These are phyloP conservation scores for Phalacrocorax aristotelis DNA, from an alignment of 2,113 vertebrate species.

Conservation along the genomic window DNA sequence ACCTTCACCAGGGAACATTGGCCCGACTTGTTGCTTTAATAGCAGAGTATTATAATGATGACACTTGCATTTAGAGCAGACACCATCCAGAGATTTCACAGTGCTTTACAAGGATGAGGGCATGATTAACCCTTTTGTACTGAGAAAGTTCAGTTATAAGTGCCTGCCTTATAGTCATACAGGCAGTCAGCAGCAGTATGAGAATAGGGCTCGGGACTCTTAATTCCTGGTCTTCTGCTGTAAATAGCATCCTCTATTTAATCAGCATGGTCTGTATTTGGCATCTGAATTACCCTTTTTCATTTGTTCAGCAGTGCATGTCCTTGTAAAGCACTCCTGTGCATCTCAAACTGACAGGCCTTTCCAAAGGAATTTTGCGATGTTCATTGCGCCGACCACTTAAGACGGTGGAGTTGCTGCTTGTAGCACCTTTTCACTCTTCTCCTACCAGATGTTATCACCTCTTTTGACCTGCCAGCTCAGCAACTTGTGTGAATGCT, in stretches of 20 bases:
- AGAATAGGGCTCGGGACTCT: background rate
- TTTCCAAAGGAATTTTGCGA: background rate
- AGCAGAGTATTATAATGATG: background rate
- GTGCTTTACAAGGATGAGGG: background rate
- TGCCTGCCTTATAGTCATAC: background rate
- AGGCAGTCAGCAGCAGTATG: background rate
- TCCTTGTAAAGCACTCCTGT: background rate
- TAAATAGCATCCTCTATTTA: constrained; percentile 19
- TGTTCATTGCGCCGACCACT: background rate
- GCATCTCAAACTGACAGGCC: background rate
- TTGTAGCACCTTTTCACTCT: background rate
- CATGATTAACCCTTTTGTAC: constrained; percentile 19
- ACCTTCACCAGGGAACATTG: constrained; percentile 12
- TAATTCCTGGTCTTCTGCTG: background rate
- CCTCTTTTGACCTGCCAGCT: background rate
- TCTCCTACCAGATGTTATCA: background rate
- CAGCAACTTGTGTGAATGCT: rapidly evolving
- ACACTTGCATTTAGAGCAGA: background rate
- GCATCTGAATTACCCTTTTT: background rate
- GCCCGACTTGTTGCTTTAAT: constrained; percentile 9
- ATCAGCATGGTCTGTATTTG: background rate
- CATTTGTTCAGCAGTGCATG: background rate
- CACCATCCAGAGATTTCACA: background rate
- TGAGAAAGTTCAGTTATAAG: background rate
- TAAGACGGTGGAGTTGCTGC: background rate